Base-by-base conservation (phyloP, 2,797 vertebrate species). In the Neostethus bicornis region DNA sequence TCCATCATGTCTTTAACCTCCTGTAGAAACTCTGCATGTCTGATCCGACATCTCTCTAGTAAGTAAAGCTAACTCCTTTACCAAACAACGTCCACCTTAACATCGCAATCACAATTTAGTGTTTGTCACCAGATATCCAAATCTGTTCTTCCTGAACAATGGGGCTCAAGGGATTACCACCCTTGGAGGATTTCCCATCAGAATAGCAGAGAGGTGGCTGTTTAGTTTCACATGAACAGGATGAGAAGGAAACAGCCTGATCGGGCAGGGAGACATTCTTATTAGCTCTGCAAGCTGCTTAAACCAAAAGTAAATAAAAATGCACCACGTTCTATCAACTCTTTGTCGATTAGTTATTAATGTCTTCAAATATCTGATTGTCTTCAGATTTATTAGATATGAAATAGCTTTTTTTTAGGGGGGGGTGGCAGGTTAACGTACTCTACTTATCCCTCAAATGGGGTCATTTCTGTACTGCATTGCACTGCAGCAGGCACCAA, bases 31-130 rank as follows among this genome's bases (percentile, higher is more conserved):
- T 59, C 23, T 19, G 54, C 0, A 5, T 50, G 28, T 64, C 75
- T 2, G 57, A 66, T 47, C 52, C 24, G 72, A 70, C 83, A 84
- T 72, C 54, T 79, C 75, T 61, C 50, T 7, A 3, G 28, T 49
- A 50, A 44, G 28, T 26, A 35, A 20, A 35, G 57, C 31, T 60
- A 77, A 66, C 51, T 3, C 31, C 29, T 34, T 19, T 17, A 41
- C 14, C 8, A 10, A 56, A 39, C 42, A 44, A 39, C 43, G 31
- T 11, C 12, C 37, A 53, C 25, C 61, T 58, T 24, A 14, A 26
- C 69, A 60, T 51, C 24, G 17, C 43, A 70, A 63, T 67, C 61
- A 9, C 26, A 4, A 34, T 54, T 71, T 25, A 20, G 50, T 19
- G 29, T 73, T 65, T 70, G 58, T 24, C 38, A 31, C 60, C 20